These are phyloP conservation scores for Amphiprion percula DNA, from an alignment of 2,113 vertebrate genomes.

Conservation along the genomic window DNA sequence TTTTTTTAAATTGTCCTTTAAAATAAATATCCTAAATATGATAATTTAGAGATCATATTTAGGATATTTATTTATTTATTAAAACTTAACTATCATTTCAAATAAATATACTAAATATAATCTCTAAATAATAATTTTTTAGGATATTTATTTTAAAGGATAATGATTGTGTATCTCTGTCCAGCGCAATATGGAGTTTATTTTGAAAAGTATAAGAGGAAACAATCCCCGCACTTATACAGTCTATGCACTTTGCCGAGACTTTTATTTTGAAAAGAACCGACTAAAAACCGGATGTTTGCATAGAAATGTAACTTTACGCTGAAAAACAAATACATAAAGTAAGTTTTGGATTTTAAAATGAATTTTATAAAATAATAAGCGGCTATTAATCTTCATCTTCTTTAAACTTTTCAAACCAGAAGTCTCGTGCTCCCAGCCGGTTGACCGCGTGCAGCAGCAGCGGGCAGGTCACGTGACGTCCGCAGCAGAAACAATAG, in stretches of 20 bases:
- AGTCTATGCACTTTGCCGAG: neutral
- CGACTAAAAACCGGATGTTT: neutral
- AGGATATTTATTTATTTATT: no score
- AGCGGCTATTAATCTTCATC: neutral
- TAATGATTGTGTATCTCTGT: no score
- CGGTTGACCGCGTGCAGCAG: no score
- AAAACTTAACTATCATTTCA: no score
- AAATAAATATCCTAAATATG: no score
- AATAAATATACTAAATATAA: no score
- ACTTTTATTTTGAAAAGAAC: constrained; percentile 3
- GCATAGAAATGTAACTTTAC: neutral
- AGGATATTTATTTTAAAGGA: no score
- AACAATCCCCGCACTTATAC: neutral
- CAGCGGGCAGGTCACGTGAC: no score
- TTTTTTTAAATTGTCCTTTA: no score
- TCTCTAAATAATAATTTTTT: no score
- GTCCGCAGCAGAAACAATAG: no score
- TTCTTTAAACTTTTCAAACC: neutral
- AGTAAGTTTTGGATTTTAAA: neutral
- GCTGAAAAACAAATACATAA: neutral
- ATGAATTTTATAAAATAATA: neutral
- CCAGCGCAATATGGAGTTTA: neutral
- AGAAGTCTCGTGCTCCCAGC: neutral
- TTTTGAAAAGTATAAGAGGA: constrained; percentile 10
- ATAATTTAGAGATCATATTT: no score